Percentiles rank a stretch among this genome's conserved stretches.
phyloP scores from a whole-genome alignment of 2,797 vertebrate genomes.

The Pagetopsis macropterus region DNA sequence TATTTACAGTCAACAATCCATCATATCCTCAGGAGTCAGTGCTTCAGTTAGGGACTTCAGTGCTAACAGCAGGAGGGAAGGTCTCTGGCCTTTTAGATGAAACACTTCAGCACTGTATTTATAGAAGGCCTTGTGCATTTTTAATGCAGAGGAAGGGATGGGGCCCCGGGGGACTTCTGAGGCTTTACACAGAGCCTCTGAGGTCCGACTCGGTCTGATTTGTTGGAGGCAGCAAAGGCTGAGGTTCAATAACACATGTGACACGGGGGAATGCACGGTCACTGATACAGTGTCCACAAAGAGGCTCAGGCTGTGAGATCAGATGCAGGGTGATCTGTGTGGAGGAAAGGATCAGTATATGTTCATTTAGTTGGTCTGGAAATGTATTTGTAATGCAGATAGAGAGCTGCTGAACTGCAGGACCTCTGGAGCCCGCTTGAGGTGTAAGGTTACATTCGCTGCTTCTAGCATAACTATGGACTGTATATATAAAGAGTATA shows the following conservation, averaged over 20 bases:
- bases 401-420: background rate
- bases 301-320: background rate
- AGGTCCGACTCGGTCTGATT: conserved; percentile 55
- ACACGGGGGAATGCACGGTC: conserved; percentile 18
- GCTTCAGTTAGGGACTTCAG: conserved; percentile 23
- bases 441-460: too few species aligned
- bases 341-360: background rate
- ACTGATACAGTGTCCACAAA: conserved; percentile 16
- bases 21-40: conserved; percentile 32
- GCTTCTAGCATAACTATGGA: too few species aligned
- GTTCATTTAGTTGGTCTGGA: conserved; percentile 17
- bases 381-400: background rate
- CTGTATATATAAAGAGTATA: too few species aligned
- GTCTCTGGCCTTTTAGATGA: conserved; percentile 77
- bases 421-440: background rate
- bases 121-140: conserved; percentile 82
- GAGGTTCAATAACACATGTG: conserved; percentile 17
- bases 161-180: conserved; percentile 68
- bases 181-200: conserved; percentile 52
- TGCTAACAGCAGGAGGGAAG: conserved; percentile 53
- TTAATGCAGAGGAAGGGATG: conserved; percentile 78
- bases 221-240: conserved; percentile 26
- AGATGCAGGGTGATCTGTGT: conserved; percentile 2
- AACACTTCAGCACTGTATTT: conserved; percentile 82
- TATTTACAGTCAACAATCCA: conserved; percentile 13